phyloP scores from a whole-genome alignment of 1,140 invertebrate genomes.

The Drosophila sulfurigaster region DNA sequence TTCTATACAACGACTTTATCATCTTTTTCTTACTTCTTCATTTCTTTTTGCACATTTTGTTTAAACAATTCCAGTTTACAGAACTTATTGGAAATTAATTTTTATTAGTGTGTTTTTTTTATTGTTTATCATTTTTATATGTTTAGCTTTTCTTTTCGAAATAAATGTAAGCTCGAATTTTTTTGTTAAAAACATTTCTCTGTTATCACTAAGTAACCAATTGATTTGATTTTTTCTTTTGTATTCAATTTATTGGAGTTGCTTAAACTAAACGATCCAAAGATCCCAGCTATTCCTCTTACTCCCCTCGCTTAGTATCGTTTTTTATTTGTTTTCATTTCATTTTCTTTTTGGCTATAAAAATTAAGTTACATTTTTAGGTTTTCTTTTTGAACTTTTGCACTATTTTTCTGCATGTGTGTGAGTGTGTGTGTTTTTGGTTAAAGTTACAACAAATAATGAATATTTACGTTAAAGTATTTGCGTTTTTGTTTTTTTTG shows the following conservation, averaged over 20 bases:
- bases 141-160: conserved; percentile 53
- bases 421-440: conserved; percentile 39
- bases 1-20: conserved; percentile 58
- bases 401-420: conserved; percentile 72
- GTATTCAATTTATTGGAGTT: conserved; percentile 57
- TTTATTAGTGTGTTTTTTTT: conserved; percentile 25
- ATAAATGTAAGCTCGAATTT: conserved; percentile 83
- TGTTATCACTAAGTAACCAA: conserved; percentile 70
- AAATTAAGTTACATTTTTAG: conserved; percentile 78
- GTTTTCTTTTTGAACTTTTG: conserved; percentile 72
- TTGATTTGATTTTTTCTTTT: conserved; percentile 36
- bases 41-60: conserved; percentile 17
- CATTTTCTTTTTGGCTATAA: conserved; percentile 78
- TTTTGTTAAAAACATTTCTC: conserved; percentile 61
- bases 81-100: conserved; percentile 57
- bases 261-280: conserved; percentile 73
- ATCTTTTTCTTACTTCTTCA: conserved; percentile 14
- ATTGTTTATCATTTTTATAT: background rate
- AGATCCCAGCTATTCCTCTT: conserved; percentile 26
- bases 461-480: conserved; percentile 63
- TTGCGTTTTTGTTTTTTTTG: conserved; percentile 41
- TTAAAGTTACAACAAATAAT: conserved; percentile 78
- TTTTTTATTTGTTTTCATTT: conserved; percentile 34
- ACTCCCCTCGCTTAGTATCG: conserved; percentile 3
- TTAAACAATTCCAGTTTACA: conserved; percentile 59